Base-by-base conservation (phyloP, 2,888 invertebrate species). In the Pegoplata infirma region DNA sequence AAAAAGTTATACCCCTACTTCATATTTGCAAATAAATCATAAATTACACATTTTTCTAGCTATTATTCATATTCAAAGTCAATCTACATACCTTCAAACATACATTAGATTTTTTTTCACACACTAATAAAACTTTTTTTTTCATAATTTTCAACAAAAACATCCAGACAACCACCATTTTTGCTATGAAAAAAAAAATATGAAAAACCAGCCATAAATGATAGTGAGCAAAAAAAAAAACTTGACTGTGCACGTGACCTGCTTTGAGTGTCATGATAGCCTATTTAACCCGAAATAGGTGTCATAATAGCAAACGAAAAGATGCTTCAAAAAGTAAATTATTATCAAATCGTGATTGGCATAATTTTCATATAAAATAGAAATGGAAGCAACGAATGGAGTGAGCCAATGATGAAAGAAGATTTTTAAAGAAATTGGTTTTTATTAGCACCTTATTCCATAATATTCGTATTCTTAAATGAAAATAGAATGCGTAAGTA, bases 311-410 rank as follows among this genome's bases (percentile, higher is more conserved):
- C 67, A 74, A 80, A 75, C 56, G 71, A 75, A 79, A 75, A 72
- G 44, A 79, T 79, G 67, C 59, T 74, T 61, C 55, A 59, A 47
- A 71, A 73, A 69, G 73, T 73, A 72, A 79, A 76, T 74, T 80
- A 76, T 73, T 76, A 76, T 80, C 44, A 80, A 80, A 80, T 73
- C 80, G 76, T 74, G 76, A 72, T 73, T 76, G 76, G 76, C 76
- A 80, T 74, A 69, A 58, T 21, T 32, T 58, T 25, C 53, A 16
- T 21, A 32, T 17, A 5, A 25, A 32, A 49, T 25, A 14, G 40
- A 56, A 58, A 56, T 49, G 17, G 10, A 21, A 25, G 2, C 8
- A 36, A 16, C 16, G 28, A 16, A 36, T 12, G 58, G 16, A 40
- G 21, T 14, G 2, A 6, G 12, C 32, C 12, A 61, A 32, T 40